A percentile compares a stretch with the other conserved stretches of the same genome.
Conservation (phyloP, 1,140 invertebrate species). For the Drosophila cardini region DNA sequence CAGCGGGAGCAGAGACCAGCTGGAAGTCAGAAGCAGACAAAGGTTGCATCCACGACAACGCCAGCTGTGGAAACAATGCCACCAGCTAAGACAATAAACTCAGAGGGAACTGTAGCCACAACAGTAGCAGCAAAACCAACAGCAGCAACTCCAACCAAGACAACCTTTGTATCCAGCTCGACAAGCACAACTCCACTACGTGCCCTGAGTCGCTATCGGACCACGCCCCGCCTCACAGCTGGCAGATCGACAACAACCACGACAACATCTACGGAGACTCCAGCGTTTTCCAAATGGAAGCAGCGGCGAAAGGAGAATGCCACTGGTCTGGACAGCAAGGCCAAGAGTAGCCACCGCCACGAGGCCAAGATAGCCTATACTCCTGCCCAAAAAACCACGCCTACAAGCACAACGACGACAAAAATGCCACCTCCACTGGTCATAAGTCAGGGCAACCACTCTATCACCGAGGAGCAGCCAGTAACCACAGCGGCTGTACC, state of each 20-base stretch:
- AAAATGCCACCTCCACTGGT: neutral
- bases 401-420: slow-evolving; percentile 25
- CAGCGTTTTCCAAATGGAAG: slow-evolving; percentile 71
- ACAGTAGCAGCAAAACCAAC: slow-evolving; percentile 10
- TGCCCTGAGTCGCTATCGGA: slow-evolving; percentile 67
- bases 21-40: slow-evolving; percentile 52
- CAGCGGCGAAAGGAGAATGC: slow-evolving; percentile 64
- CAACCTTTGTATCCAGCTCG: slow-evolving; percentile 67
- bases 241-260: slow-evolving; percentile 63
- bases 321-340: slow-evolving; percentile 70
- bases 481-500: slow-evolving; percentile 16
- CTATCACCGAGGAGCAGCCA: slow-evolving; percentile 4
- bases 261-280: slow-evolving; percentile 56
- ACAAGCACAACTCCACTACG: slow-evolving; percentile 62
- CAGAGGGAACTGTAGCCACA: slow-evolving; percentile 20
- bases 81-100: slow-evolving; percentile 2
- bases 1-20: slow-evolving; percentile 28
- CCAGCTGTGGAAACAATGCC: neutral
- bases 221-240: slow-evolving; percentile 68
- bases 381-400: slow-evolving; percentile 9
- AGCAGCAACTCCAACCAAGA: slow-evolving; percentile 28
- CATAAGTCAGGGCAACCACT: neutral
- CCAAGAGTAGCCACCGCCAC: slow-evolving; percentile 60
- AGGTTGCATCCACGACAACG: slow-evolving; percentile 35
- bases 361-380: slow-evolving; percentile 52